Percentiles rank a stretch among this genome's conserved stretches.
These are phyloP conservation scores for Zapus hudsonius DNA, from an alignment of 2,113 vertebrate genomes.

Conservation along the genomic window DNA sequence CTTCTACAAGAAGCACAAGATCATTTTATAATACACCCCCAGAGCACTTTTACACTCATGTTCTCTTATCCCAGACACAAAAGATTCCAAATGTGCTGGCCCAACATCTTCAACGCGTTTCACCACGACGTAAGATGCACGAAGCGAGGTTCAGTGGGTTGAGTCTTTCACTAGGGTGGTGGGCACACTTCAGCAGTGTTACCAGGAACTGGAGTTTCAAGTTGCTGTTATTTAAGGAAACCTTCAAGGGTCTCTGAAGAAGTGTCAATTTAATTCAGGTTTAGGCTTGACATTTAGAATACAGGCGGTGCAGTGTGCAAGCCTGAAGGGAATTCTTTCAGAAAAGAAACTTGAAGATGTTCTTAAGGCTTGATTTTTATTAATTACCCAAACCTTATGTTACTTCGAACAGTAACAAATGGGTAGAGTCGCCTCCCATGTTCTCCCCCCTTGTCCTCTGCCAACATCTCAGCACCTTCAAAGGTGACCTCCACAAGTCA, in stretches of 20 bases:
- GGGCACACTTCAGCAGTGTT: neutral
- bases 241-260: constrained; percentile 14
- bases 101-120: neutral
- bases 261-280: constrained; percentile 19
- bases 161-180: neutral
- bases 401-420: neutral
- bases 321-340: neutral
- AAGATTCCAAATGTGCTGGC: neutral
- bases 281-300: constrained; percentile 52
- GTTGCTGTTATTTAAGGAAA: constrained; percentile 40
- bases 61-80: neutral
- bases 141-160: too few relatives aligned
- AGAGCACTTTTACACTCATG: neutral
- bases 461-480: constrained; percentile 72
- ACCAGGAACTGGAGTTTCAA: constrained; percentile 25
- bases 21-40: neutral
- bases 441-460: neutral
- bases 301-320: neutral
- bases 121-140: neutral
- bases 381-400: neutral
- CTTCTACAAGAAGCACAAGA: neutral
- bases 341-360: neutral
- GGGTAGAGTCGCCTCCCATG: neutral
- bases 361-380: neutral
- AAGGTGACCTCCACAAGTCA: constrained; percentile 76